Evolutionary conservation across 2,888 invertebrate genomes (phyloP), one percentile per base, ranked within the genome.

Genomic region (Fragum sueziense): DNA sequence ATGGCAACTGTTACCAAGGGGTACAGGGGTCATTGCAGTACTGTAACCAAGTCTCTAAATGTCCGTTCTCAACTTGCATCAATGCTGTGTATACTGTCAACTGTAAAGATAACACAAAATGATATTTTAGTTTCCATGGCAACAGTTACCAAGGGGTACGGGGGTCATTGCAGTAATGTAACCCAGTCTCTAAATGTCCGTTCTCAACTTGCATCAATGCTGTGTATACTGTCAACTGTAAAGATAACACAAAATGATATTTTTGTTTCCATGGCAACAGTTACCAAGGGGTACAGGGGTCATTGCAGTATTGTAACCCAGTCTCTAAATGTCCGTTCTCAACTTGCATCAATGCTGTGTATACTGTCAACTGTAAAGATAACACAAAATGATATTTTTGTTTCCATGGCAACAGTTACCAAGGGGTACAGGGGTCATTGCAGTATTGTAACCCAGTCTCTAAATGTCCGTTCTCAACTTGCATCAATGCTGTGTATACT

Each of bases 401-500:
- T 51, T 51, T 41, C 57, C n/a, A 41, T 61, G 33, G 52, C 61
- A 61, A 67, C 17, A n/a, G 14, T 37, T 14, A 37, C 37, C 37
- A 37, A 9, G 94, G 94, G 88, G 92, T 93, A 88, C 95, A 95
- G 0, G 94, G 94, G 74, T 94, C 94, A 29, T 92, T 88, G 86
- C 95, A 95, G 77, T 92, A 87, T 83, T 94, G 94, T 11, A 94
- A 83, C 90, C 94, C 94, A 4, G 94, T 93, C 85, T 94, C 94
- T 72, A 95, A 87, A 34, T 87, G 85, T 3, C 94, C 94, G 11
- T 88, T 89, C 54, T 89, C 85, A 0, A 93, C 93, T 74, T 94
- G 92, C 94, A 95, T 95, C 75, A 95, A 84, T 0, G 94, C 93
- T 20, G 95, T 94, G 89, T 95, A 95, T 20, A 94, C 93, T n/a